Evolutionary conservation across 2,113 vertebrate genomes (phyloP), one percentile per base, ranked within the genome.

Genomic region (Gadus chalcogrammus): DNA sequence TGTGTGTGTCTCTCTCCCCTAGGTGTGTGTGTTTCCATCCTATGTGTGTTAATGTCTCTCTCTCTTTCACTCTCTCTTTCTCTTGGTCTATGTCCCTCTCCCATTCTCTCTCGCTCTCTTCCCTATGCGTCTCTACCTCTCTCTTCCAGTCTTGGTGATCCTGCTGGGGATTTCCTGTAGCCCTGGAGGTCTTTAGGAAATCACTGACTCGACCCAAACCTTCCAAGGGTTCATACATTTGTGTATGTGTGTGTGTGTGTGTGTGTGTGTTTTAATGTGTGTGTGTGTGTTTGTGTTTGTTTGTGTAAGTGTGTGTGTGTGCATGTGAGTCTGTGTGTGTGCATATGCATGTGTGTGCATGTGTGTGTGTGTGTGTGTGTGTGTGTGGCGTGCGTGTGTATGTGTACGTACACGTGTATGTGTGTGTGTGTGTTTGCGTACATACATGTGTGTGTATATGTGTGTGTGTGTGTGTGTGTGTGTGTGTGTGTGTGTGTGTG

Each of bases 331-430:
- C 5, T 61, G 16, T 61, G 59, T 20, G 59, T 61, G 59, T 20
- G 59, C 20, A 18, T 61, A 18, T 20, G 59, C 20, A 18, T 61
- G 59, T 20, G 59, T 61, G 59, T 61, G 59, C 7, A 18, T 61
- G 59, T 61, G 59, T 20, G 59, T 20, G 59, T 61, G 59, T 61
- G 59, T 61, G 59, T 20, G 59, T 20, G 59, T 61, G 59, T 20
- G 59, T 20, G 59, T 61, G 59, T 61, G 17, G 16, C 20, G 59
- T 61, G 59, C 18, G n/a, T 11, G 17, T 18, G 18, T 11, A 18
- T 22, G 17, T 61, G 59, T 22, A 18, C 22, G 59, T 61, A 18
- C 12, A 18, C 11, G 59, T 60, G 59, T n/a, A n/a, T 20, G 59
- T 60, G 59, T 20, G 59, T 60, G 59, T 60, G 59, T 20, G 59